Base-by-base conservation (phyloP, 2,113 vertebrate genomes). In the Ascaphus truei region DNA sequence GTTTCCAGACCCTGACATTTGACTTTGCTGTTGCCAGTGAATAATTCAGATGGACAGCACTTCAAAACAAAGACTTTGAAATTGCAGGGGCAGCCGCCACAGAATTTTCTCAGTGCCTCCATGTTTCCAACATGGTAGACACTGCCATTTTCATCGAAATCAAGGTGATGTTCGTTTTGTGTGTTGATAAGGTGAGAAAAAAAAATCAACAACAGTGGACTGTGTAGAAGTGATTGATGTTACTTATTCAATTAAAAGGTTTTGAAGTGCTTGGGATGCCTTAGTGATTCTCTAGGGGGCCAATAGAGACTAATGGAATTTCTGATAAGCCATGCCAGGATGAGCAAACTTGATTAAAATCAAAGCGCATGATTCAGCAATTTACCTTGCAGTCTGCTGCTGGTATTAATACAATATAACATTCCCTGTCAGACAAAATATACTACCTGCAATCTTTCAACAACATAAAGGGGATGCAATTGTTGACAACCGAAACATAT, bases 221-320 rank as follows among this genome's bases (percentile, higher is more conserved):
- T 30, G 56, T 39, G 47, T 52, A 61, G 33, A 61, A 39, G 34
- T 71, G 67, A 71, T 71, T 71, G 67, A 71, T 61, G 67, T 61
- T 48, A 52, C 57, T 60, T 69, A 61, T 71, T 71, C 56, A 71
- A 71, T 71, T 61, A 71, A 71, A 71, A 71, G 67, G 67, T 61
- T 71, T 71, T 30, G 47, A 71, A 71, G 67, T 71, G 67, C 45
- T 36, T 41, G 47, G 50, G 57, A 71, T 52, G 67, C 67, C 39
- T 34, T 10, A 47, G 10, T 36, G 43, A 71, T 52, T 71, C 67
- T 61, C 67, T 52, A 51, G 57, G 57, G 66, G 31, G 30, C 45
- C 56, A 51, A 52, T 71, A 61, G 67, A 71, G 56, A 52, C 67
- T 71, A 71, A 71, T 71, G 67, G 67, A 71, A 71, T 71, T 71